Evolutionary conservation across 2,888 invertebrate genomes (phyloP), one percentile per base, ranked within the genome.

Genomic region (Athalia rosae): DNA sequence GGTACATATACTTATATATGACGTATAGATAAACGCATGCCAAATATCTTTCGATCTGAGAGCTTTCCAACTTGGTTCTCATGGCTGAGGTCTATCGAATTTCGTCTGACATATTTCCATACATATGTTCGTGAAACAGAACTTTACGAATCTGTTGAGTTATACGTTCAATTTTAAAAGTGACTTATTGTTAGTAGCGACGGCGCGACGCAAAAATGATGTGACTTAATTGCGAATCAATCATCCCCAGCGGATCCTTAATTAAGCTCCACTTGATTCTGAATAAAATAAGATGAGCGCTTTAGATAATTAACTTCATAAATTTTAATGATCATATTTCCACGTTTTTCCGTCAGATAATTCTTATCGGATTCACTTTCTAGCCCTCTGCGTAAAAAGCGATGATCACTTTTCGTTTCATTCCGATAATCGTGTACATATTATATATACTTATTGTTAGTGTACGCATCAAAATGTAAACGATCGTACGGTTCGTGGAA

Each of bases 41-140:
- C 8, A 67, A 11, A 67, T 4, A 28, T 28, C 50, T 66, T 66
- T 50, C 28, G 67, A 53, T 67, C 53, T 8, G 53, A 67, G 50
- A 67, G 67, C 67, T 67, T 67, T 67, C 28, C 48, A 67, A 11
- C 67, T 67, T 4, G 41, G 50, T 53, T 50, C 53, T 53, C 67
- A 53, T 67, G 67, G 53, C 15, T 11, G n/a, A 53, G 53, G 53
- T 41, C 50, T 67, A 67, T 67, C 41, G 11, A 50, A 67, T 53
- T 11, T 67, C 9, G 28, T 41, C 28, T 9, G 28, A 53, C 53
- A 50, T 48, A 50, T 6, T 9, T 9, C 8, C 13, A 50, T 58
- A 11, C n/a, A 58, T 48, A 15, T 53, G 50, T 53, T 50, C 50
- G 53, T 41, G 53, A 45, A 63, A 11, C 41, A 28, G n/a, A 41